Evolutionary conservation across 2,888 invertebrate species (phyloP).

Genomic region (Hybos culiciformis): DNA sequence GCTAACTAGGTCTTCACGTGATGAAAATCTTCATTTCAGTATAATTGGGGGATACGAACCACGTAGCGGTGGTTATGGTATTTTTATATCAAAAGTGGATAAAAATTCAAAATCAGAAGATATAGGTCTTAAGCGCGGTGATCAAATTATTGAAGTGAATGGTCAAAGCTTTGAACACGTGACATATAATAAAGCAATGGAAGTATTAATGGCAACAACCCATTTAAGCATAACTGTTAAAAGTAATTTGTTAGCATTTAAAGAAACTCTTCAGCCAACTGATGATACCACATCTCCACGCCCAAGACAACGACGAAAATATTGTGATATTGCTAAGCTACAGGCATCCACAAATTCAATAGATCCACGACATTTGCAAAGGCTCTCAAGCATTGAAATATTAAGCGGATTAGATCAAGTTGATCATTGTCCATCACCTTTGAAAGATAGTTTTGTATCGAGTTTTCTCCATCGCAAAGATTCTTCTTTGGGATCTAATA

Average conservation of each 20-base stretch:
- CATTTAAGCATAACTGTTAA: slow-evolving; percentile 94
- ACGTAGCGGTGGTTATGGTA: slow-evolving; percentile 76
- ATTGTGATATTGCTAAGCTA: slow-evolving; percentile 54
- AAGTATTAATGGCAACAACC: slow-evolving; percentile 84
- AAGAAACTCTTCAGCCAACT: slow-evolving; percentile 53
- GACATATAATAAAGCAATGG: slow-evolving; percentile 78
- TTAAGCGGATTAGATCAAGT: slow-evolving; percentile 29
- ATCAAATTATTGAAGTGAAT: slow-evolving; percentile 96
- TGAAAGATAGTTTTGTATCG: slow-evolving; percentile 33
- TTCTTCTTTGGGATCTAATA: slow-evolving; percentile 10
- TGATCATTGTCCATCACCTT: slow-evolving; percentile 37
- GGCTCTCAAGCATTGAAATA: slow-evolving; percentile 61
- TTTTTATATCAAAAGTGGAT: slow-evolving; percentile 91
- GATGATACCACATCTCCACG: slow-evolving; percentile 70
- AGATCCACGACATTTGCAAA: slow-evolving; percentile 35
- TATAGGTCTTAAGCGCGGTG: slow-evolving; percentile 89
- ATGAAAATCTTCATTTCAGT: slow-evolving; percentile 85
- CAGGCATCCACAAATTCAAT: slow-evolving; percentile 35
- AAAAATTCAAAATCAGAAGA: slow-evolving; percentile 88
- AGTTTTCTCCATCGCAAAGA: slow-evolving; percentile 14
- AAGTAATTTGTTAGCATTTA: slow-evolving; percentile 83
- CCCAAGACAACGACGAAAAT: too few relatives aligned
- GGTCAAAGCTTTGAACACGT: slow-evolving; percentile 93
- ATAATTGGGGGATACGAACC: slow-evolving; percentile 88
- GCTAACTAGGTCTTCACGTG: slow-evolving; percentile 79